Base-by-base conservation (phyloP, 2,797 vertebrate genomes). In the Oophaga sylvatica region DNA sequence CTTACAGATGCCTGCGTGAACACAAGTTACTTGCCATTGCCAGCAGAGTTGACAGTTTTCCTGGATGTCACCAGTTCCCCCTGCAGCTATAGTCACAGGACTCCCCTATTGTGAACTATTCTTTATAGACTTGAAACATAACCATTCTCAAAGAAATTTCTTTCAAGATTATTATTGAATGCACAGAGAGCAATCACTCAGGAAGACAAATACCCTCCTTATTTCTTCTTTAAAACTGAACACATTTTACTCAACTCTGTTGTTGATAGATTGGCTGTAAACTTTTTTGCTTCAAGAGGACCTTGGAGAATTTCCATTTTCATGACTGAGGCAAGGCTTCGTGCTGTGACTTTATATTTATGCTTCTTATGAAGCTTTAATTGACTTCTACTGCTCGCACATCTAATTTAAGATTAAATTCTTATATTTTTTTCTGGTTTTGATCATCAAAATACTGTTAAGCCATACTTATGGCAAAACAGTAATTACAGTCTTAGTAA, bases 51-150 rank as follows among this genome's bases (percentile, higher is more conserved):
- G 78, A 83, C 76, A 90, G 86, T 87, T 83, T 87, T 87, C 83
- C 77, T 82, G 83, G 76, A 90, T 88, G 81, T 87, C 85, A 83
- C 65, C 76, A 81, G 86, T 68, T 88, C 87, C 80, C 90, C 85
- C 89, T 59, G 70, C 57, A 90, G 90, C 86, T 85, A 89, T 89
- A 75, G 85, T 83, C 65, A 70, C 10, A 77, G 70, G 76, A 62
- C 81, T 85, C 76, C 67, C 79, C 81, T 79, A 57, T 63, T 84
- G 68, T 79, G 65, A 48, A 48, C 10, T 41, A 62, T 70, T 86
- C 71, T 86, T 89, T 80, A 86, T 77, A 68, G 83, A 77, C 26
- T 89, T 89, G 48, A 57, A 81, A 79, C 62, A 81, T 65, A 86
- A 68, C 80, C 13, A 29, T 78, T 85, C 83, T 83, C 48, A 83